Evolutionary conservation across 1,140 invertebrate species (phyloP), one percentile per base, ranked within the genome.

Genomic region (Ceratina japonica): DNA sequence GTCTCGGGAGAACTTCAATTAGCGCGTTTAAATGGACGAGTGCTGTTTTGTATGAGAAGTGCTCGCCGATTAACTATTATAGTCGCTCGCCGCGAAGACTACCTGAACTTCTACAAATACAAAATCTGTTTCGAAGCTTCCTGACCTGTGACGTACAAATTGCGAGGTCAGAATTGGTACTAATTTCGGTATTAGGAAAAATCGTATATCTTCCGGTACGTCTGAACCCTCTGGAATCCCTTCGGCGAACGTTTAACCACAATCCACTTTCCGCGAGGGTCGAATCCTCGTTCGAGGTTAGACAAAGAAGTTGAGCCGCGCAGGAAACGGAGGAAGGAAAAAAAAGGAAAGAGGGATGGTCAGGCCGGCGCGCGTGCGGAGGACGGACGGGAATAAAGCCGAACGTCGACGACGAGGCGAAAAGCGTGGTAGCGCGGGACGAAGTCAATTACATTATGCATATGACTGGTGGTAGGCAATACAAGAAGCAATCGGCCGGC

Each of bases 371-470:
- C 24, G 64, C 27, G 71, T 58, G 65, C 51, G 71, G 79, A 58
- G 66, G 70, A 65, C 37, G 31, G 4, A 59, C 27, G 49, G 71
- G 66, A 83, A 74, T 73, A 80, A 68, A 80, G 69, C 59, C 58
- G 54, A 61, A 49, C 68, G 59, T 54, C 37, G 37, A 7, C 37
- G 37, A 73, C 75, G 79, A 79, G 70, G 69, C 81, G 84, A 86
- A 87, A 86, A 86, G 75, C 81, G 71, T 63, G 75, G 81, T 61
- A 85, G 80, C 77, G 68, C 79, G 80, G 80, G 83, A 89, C 86
- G 82, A 88, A 89, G 88, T 89, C 88, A 89, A 89, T 89, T 89
- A 89, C 88, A 89, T 89, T 89, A 89, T 89, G 87, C 88, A 89
- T 89, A 89, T 89, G 87, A 85, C 86, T 78, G 82, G 81, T 79